Percentiles rank a stretch among this genome's conserved stretches.
Evolutionary conservation across 2,113 vertebrate genomes (phyloP).

Genomic region (Oenanthe oenanthe): DNA sequence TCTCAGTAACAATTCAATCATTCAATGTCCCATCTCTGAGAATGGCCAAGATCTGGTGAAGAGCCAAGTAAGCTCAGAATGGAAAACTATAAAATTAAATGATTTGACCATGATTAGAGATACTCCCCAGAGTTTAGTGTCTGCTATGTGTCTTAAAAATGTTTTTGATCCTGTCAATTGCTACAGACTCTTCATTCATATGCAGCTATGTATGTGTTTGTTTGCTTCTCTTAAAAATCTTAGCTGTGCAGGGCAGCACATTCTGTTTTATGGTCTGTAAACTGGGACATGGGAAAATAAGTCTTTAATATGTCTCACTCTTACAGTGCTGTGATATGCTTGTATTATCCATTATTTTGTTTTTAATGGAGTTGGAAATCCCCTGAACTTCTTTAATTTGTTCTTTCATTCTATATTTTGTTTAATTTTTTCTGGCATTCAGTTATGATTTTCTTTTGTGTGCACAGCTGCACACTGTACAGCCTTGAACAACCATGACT

Average conservation of each 20-base stretch:
- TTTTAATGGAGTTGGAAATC: not conserved
- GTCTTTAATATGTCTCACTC: not conserved
- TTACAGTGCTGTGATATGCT: not conserved
- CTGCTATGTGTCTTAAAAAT: not conserved
- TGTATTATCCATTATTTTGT: not conserved
- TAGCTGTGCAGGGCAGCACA: not conserved
- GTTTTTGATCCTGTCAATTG: not conserved
- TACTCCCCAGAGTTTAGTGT: not conserved
- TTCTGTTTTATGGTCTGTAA: not conserved
- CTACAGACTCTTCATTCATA: constrained; percentile 19
- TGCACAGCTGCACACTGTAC: not conserved
- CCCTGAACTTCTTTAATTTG: not conserved
- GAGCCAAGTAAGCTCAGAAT: constrained; percentile 12
- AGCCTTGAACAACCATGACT: not conserved
- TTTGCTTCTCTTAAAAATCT: not conserved
- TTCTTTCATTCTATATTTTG: not conserved
- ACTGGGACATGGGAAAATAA: not conserved
- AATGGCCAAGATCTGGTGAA: not conserved
- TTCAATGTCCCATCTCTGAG: not conserved
- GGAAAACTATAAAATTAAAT: not conserved
- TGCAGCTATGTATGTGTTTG: constrained; percentile 1
- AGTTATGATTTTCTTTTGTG: not conserved
- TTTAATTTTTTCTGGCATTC: not conserved
- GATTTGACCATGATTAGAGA: not conserved
- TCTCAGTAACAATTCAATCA: not conserved